These are phyloP conservation scores for Mesorhabditis belari DNA, from an alignment of 2,888 invertebrate species.

Conservation along the genomic window DNA sequence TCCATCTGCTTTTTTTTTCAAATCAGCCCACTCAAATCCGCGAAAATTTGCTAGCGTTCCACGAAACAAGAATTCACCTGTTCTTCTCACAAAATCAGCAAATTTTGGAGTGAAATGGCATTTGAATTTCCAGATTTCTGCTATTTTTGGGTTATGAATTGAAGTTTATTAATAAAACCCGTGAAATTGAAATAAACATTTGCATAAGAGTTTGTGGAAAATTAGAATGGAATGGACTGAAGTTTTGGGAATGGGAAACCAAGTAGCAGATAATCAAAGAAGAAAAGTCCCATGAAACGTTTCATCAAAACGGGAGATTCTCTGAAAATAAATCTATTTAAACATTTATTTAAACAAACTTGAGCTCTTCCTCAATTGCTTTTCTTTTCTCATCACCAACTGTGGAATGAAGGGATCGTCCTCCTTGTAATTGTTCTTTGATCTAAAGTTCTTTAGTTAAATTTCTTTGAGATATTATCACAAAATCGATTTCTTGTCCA, in stretches of 20 bases:
- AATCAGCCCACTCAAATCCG: no score
- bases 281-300: background rate
- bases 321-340: background rate
- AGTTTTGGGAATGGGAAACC: background rate
- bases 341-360: background rate
- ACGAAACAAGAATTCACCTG: no score
- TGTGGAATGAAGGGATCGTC: background rate
- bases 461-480: background rate
- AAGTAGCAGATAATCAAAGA: background rate
- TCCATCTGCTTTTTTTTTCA: no score
- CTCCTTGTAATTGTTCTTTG: background rate
- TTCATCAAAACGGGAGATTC: background rate
- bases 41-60: no score
- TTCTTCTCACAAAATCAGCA: no score
- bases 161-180: no score
- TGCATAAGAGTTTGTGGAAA: background rate
- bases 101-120: no score
- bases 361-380: background rate
- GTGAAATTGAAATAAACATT: background rate
- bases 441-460: background rate
- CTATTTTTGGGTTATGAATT: no score
- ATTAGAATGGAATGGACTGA: slow-evolving; percentile 5
- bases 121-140: no score
- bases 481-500: background rate
- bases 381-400: background rate